These are phyloP conservation scores for Pogonophryne albipinna DNA, from an alignment of 2,797 vertebrate species.

Conservation along the genomic window DNA sequence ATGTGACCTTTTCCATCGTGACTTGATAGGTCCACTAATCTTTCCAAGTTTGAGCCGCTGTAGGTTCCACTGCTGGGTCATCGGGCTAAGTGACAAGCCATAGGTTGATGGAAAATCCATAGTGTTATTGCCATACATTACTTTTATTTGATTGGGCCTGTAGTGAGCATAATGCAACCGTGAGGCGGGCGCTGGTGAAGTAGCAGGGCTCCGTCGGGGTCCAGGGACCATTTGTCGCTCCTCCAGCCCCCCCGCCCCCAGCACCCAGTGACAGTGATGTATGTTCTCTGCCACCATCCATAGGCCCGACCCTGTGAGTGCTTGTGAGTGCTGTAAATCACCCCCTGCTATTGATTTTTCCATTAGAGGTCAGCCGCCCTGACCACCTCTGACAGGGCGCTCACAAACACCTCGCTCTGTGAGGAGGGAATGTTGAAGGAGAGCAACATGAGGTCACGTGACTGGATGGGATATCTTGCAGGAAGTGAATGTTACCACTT, in stretches of 20 bases:
- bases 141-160: conserved; percentile 83
- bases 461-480: neutral
- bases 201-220: conserved; percentile 38
- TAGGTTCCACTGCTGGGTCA: conserved; percentile 66
- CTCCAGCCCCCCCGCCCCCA: neutral
- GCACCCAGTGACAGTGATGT: conserved; percentile 70
- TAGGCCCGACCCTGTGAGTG: conserved; percentile 66
- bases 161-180: conserved; percentile 66
- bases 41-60: conserved; percentile 68
- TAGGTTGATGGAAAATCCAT: conserved; percentile 88
- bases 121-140: conserved; percentile 84
- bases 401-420: conserved; percentile 71
- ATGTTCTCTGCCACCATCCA: conserved; percentile 54
- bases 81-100: conserved; percentile 78
- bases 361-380: conserved; percentile 75
- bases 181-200: conserved; percentile 45
- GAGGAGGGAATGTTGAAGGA: conserved; percentile 24
- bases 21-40: conserved; percentile 79
- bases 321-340: conserved; percentile 83
- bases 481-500: conserved; percentile 1
- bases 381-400: conserved; percentile 69
- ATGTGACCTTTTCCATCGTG: conserved; percentile 63
- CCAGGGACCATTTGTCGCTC: conserved; percentile 51
- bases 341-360: conserved; percentile 79
- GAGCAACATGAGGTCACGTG: conserved; percentile 44